Conservation (phyloP, 1,140 invertebrate genomes). For the Vollenhovia emeryi region DNA sequence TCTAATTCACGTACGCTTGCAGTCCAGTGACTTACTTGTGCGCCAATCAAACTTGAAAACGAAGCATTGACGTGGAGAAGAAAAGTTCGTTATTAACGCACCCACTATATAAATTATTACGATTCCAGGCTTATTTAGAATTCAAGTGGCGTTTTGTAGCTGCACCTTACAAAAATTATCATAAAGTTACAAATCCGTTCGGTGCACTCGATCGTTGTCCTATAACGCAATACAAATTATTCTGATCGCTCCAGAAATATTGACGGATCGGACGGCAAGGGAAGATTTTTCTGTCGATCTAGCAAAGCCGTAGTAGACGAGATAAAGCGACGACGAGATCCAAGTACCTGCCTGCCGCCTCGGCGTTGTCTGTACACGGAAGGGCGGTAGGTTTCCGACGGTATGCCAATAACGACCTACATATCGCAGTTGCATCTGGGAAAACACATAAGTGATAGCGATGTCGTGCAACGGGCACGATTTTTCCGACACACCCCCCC, state of each 20-base stretch:
- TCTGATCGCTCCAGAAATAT: constrained; percentile 15
- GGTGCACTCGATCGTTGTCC: background rate
- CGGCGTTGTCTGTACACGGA: constrained; percentile 23
- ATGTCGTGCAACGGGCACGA: constrained; percentile 25
- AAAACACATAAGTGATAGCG: constrained; percentile 47
- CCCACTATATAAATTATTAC: background rate
- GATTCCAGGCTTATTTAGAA: background rate
- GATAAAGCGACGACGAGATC: constrained; percentile 30
- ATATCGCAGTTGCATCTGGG: constrained; percentile 39
- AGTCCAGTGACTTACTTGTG: too few relatives aligned
- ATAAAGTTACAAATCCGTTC: background rate
- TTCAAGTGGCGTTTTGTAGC: too few relatives aligned
- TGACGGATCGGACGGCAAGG: background rate
- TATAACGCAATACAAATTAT: background rate
- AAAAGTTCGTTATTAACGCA: background rate
- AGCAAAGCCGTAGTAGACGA: background rate
- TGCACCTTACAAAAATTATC: background rate
- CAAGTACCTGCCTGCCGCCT: background rate
- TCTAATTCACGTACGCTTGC: too few relatives aligned
- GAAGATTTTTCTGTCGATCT: constrained; percentile 16
- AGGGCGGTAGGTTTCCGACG: constrained; percentile 42
- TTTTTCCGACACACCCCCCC: constrained; percentile 62
- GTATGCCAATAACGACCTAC: constrained; percentile 47
- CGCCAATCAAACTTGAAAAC: too few relatives aligned
- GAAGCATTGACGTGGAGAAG: background rate